Conservation (phyloP, 2,888 invertebrate species). For the Frankliniella intonsa region DNA sequence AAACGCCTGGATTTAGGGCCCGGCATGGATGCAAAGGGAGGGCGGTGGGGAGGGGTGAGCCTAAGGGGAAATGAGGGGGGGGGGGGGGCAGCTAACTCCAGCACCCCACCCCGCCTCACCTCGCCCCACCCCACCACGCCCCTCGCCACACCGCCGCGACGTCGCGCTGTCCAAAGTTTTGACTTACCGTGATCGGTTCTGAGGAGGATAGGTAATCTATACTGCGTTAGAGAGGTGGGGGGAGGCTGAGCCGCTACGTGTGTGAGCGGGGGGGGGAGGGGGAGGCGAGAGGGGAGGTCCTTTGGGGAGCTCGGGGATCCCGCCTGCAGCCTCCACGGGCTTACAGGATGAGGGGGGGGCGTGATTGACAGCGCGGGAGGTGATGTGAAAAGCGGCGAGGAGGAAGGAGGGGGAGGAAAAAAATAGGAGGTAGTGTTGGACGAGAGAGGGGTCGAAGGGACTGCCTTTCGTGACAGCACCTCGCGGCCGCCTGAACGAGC, state of each 20-base stretch:
- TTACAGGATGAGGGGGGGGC: too few species aligned
- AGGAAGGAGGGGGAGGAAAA: neutral
- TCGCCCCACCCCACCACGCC: neutral
- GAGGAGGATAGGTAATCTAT: conserved; percentile 25
- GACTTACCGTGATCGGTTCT: conserved; percentile 22
- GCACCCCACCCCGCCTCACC: neutral
- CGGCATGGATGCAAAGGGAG: neutral
- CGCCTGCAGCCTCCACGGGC: too few species aligned
- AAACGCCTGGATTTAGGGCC: conserved; percentile 18
- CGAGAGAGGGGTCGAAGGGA: neutral
- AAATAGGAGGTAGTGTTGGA: too few species aligned
- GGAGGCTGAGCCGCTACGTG: neutral
- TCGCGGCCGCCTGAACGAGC: too few species aligned
- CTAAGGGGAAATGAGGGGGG: neutral
- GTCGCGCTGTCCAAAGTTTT: conserved; percentile 21
- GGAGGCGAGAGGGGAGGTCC: neutral
- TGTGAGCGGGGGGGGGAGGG: neutral
- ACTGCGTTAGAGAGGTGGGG: neutral
- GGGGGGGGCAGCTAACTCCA: neutral
- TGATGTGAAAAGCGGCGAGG: neutral
- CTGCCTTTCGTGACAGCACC: too few species aligned
- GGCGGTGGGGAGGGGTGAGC: too few species aligned
- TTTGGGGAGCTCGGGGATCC: neutral
- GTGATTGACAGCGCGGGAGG: neutral
- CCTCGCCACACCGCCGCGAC: neutral